Base-by-base conservation (phyloP, 2,113 vertebrate genomes). In the Noturus placidus region DNA sequence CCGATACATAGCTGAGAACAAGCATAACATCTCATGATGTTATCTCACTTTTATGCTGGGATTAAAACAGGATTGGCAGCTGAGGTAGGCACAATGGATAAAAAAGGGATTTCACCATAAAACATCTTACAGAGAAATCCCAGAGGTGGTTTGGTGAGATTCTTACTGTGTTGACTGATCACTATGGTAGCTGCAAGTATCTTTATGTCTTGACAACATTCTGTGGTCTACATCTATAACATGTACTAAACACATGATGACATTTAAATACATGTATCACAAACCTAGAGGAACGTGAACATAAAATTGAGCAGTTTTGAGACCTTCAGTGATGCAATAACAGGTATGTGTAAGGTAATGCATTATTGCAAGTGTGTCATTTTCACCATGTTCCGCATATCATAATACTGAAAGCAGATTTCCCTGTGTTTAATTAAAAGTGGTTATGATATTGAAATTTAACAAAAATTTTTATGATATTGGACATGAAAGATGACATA, bases 21-120 rank as follows among this genome's bases (percentile, higher is more conserved):
- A 96, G 94, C 94, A 92, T 92, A 6, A 46, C 42, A 46, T 94
- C 93, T 95, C 92, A 89, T 94, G 96, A 97, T 97, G 96, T n/a
- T n/a, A n/a, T n/a, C 96, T 97, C 96, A 87, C 85, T 85, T 95
- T 96, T 96, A 97, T 97, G 96, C 95, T 93, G 93, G 97, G 97
- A 98, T 97, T 98, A 98, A 96, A 95, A 95, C 93, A 91, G 94
- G 94, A 95, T 96, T 89, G 91, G 94, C 96, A 97, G 96, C 96
- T 97, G 96, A 95, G 92, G 94, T 92, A 92, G 95, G 94, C 92
- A 94, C 93, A 93, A 92, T 93, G 93, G 93, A 92, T 91, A 92
- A 92, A 90, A 88, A 90, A 91, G 90, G 92, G 83, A 63, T 69
- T 59, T 88, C 82, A 88, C 86, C 14, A 33, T 90, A 87, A 91